These are phyloP conservation scores for Oncorhynchus kisutch DNA, from an alignment of 2,113 vertebrate genomes.

Conservation along the genomic window DNA sequence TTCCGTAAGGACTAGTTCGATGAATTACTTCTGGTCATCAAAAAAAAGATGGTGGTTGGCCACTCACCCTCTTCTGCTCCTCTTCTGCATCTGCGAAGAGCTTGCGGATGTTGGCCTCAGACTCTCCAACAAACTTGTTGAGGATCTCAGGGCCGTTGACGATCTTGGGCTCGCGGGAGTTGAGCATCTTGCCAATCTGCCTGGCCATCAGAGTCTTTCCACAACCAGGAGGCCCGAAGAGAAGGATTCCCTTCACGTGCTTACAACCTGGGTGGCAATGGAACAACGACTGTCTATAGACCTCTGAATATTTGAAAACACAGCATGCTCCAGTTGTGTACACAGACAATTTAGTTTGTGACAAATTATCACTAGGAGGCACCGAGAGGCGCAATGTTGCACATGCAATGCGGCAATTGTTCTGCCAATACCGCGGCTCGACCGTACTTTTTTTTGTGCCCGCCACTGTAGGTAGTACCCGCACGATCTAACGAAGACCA, in stretches of 20 bases:
- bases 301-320: too few relatives aligned
- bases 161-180: conserved; percentile 93
- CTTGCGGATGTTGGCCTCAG: conserved; percentile 96
- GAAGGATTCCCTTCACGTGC: conserved; percentile 94
- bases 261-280: conserved; percentile 85
- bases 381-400: too few relatives aligned
- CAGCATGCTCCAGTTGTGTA: too few relatives aligned
- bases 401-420: too few relatives aligned
- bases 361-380: too few relatives aligned
- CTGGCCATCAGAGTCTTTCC: conserved; percentile 97
- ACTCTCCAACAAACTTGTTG: conserved; percentile 96
- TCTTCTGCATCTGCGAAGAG: conserved; percentile 97
- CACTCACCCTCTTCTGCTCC: conserved; percentile 89
- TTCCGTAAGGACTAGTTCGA: too few relatives aligned
- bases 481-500: too few relatives aligned
- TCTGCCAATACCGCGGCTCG: too few relatives aligned
- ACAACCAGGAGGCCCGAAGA: conserved; percentile 94
- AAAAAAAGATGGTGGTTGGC: neutral
- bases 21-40: too few relatives aligned
- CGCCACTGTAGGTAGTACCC: too few relatives aligned
- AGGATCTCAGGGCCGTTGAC: conserved; percentile 98
- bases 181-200: conserved; percentile 98
- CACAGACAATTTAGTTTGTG: too few relatives aligned
- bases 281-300: neutral
- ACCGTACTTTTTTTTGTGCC: too few relatives aligned